Conservation (phyloP, 2,888 invertebrate species). For the Neria commutata region DNA sequence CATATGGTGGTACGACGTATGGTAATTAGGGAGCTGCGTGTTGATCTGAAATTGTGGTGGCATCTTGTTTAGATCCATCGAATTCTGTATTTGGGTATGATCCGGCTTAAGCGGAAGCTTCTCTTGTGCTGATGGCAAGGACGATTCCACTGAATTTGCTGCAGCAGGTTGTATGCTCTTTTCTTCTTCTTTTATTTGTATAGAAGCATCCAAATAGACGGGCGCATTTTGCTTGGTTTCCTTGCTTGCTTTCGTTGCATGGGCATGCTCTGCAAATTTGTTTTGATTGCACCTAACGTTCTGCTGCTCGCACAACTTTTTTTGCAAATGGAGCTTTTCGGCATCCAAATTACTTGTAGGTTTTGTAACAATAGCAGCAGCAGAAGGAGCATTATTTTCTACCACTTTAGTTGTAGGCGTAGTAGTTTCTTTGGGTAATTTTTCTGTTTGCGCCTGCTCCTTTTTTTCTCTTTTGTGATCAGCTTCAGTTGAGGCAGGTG, state of each 20-base stretch:
- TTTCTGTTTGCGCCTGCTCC: no score
- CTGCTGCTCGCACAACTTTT: not conserved
- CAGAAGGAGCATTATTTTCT: no score
- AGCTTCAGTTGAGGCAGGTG: no score
- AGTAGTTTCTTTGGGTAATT: no score
- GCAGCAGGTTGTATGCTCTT: slow-evolving; percentile 37
- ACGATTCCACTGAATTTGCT: slow-evolving; percentile 13
- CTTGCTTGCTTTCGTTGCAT: slow-evolving; percentile 22
- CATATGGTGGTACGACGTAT: slow-evolving; percentile 72
- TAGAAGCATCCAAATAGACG: slow-evolving; percentile 14
- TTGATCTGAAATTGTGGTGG: slow-evolving; percentile 70
- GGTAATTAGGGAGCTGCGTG: slow-evolving; percentile 73
- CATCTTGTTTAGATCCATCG: slow-evolving; percentile 65
- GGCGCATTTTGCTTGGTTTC: slow-evolving; percentile 36
- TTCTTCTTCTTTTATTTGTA: slow-evolving; percentile 53
- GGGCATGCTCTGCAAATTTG: not conserved
- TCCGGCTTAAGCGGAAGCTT: slow-evolving; percentile 47
- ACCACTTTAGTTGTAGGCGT: no score
- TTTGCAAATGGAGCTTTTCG: not conserved
- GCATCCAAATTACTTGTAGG: not conserved
- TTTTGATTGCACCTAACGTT: not conserved
- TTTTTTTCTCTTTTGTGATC: no score
- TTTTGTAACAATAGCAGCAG: not conserved
- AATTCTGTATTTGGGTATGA: slow-evolving; percentile 47
- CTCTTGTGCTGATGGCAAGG: slow-evolving; percentile 40